Conservation (phyloP, 2,113 vertebrate genomes). For the Perca schrenkii region DNA sequence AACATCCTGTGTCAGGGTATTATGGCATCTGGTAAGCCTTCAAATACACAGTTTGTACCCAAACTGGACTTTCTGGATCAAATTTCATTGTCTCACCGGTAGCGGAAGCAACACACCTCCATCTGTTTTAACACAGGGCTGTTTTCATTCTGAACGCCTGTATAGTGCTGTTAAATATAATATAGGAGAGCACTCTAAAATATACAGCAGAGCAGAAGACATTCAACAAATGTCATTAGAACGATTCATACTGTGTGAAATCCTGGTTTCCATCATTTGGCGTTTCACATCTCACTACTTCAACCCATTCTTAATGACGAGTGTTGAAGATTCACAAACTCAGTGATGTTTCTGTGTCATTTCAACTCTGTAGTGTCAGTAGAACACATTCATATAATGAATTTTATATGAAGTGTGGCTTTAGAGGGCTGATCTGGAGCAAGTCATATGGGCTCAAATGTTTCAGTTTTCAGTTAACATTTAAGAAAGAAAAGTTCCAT, state of each 20-base stretch:
- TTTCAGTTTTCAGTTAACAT: constrained; percentile 30
- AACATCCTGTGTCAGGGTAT: background rate
- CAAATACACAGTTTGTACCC: background rate
- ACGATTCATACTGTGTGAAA: constrained; percentile 30
- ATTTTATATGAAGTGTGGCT: constrained; percentile 15
- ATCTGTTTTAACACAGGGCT: background rate
- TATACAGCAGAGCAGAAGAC: constrained; percentile 14
- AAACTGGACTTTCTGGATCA: background rate
- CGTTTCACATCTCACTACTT: constrained; percentile 27
- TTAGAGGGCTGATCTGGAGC: constrained; percentile 1
- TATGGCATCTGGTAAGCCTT: background rate
- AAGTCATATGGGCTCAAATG: constrained; percentile 13
- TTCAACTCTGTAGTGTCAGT: constrained; percentile 11
- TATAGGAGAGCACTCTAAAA: constrained; percentile 3
- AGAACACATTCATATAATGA: constrained; percentile 8
- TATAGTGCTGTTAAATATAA: background rate
- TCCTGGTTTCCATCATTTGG: constrained; percentile 26
- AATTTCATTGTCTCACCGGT: background rate
- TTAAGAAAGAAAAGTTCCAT: constrained; percentile 29
- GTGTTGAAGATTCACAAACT: constrained; percentile 9
- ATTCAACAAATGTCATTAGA: constrained; percentile 37
- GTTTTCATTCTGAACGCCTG: background rate
- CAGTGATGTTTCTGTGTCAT: constrained; percentile 10
- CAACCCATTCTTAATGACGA: constrained; percentile 15
- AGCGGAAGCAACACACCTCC: background rate